Percentiles rank a stretch among this genome's conserved stretches.
Conservation (phyloP, 2,797 vertebrate genomes). For the Syndactyla subalaris region DNA sequence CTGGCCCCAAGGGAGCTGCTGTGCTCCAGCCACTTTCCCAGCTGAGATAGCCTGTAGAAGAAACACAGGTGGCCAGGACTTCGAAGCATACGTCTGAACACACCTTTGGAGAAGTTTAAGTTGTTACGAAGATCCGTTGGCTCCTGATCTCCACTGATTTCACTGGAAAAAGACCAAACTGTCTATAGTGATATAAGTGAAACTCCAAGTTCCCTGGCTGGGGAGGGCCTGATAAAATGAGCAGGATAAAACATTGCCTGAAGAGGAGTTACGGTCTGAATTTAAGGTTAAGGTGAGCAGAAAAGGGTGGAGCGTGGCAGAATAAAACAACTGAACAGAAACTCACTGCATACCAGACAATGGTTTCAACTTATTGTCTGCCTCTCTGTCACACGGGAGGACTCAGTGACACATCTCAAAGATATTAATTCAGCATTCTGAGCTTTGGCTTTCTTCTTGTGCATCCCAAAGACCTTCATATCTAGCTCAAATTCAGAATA, state of each 20-base stretch:
- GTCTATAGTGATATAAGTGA: not conserved
- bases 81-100: not conserved
- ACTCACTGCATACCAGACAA: not conserved
- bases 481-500: not conserved
- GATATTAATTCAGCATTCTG: not conserved
- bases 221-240: not conserved
- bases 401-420: not conserved
- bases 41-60: not conserved
- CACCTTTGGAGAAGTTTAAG: accelerated
- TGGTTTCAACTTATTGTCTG: not conserved
- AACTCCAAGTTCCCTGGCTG: not conserved
- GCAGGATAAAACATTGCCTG: not conserved
- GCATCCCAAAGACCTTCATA: not conserved
- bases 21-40: not conserved
- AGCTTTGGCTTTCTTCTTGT: not conserved
- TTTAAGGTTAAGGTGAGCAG: not conserved
- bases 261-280: not conserved
- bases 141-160: not conserved
- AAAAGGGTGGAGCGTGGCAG: not conserved
- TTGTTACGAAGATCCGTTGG: not conserved
- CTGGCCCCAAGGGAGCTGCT: not conserved
- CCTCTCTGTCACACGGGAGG: not conserved
- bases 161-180: not conserved
- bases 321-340: not conserved
- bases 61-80: not conserved